A percentile compares a stretch with the other conserved stretches of the same genome.
phyloP scores from a whole-genome alignment of 2,113 vertebrate species.

The Crypturellus undulatus region DNA sequence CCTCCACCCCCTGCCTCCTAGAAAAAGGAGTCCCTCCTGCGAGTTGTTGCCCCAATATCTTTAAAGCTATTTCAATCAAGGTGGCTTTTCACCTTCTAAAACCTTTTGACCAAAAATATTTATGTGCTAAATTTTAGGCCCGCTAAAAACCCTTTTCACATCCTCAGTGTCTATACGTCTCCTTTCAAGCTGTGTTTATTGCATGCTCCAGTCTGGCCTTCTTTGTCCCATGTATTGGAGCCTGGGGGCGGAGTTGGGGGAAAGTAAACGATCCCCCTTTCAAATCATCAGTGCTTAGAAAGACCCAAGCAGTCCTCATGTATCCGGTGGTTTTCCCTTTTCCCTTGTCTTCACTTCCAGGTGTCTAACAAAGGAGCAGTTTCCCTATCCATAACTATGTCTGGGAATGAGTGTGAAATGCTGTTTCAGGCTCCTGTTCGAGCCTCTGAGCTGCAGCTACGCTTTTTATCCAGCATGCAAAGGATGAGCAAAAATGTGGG shows the following conservation, averaged over 20 bases:
- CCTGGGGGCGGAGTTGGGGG: not conserved
- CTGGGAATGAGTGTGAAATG: not conserved
- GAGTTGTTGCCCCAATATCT: not conserved
- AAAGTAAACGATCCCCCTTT: not conserved
- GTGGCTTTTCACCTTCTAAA: not conserved
- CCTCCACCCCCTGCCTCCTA: rapidly evolving
- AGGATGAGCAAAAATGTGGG: not conserved
- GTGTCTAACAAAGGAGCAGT: rapidly evolving
- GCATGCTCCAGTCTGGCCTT: not conserved
- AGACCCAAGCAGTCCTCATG: not conserved
- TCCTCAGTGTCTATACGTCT: not conserved
- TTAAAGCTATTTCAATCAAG: not conserved
- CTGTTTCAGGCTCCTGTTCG: not conserved
- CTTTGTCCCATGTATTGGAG: not conserved
- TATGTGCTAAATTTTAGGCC: rapidly evolving
- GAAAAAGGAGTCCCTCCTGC: not conserved
- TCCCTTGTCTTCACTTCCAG: not conserved
- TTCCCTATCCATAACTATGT: rapidly evolving
- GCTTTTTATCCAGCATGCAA: rapidly evolving
- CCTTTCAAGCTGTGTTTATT: not conserved
- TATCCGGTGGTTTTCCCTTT: rapidly evolving
- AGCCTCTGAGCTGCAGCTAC: not conserved
- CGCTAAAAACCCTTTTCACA: not conserved
- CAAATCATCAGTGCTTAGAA: not conserved
- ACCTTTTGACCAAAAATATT: not conserved